Conservation (phyloP, 2,113 vertebrate genomes). For the Pipra filicauda region DNA sequence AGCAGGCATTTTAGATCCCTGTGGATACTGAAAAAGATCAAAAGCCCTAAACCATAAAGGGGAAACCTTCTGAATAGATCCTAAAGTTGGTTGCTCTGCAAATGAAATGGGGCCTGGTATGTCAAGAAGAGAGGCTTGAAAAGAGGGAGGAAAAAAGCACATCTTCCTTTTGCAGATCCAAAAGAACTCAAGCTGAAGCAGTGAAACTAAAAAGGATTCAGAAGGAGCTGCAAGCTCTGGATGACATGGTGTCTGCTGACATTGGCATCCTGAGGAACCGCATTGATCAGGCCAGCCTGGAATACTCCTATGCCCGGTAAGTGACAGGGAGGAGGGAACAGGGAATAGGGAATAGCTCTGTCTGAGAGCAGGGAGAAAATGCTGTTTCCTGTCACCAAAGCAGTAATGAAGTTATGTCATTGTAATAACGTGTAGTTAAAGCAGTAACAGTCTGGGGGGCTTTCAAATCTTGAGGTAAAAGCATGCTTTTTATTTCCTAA, state of each 20-base stretch:
- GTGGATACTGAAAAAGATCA: constrained; percentile 40
- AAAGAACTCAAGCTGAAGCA: constrained; percentile 91
- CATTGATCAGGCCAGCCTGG: constrained; percentile 91
- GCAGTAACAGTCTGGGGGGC: background rate
- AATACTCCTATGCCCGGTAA: constrained; percentile 88
- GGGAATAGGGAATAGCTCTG: background rate
- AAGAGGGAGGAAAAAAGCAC: background rate
- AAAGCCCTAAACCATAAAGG: background rate
- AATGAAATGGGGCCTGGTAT: background rate
- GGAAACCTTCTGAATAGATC: background rate
- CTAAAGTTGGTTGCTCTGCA: background rate
- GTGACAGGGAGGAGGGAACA: background rate
- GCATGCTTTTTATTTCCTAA: background rate
- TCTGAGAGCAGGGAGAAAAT: background rate
- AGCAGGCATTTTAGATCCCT: constrained; percentile 46
- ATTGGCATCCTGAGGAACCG: constrained; percentile 88
- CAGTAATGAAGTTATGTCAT: background rate
- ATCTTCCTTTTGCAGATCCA: constrained; percentile 79
- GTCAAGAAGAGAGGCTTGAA: background rate
- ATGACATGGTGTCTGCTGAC: constrained; percentile 92
- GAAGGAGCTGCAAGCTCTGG: constrained; percentile 90
- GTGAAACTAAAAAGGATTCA: constrained; percentile 92
- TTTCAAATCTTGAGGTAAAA: background rate
- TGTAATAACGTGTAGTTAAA: background rate
- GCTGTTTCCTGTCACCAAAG: background rate